These are phyloP conservation scores for Platycheirus albimanus DNA, from an alignment of 2,888 invertebrate species.

Conservation along the genomic window DNA sequence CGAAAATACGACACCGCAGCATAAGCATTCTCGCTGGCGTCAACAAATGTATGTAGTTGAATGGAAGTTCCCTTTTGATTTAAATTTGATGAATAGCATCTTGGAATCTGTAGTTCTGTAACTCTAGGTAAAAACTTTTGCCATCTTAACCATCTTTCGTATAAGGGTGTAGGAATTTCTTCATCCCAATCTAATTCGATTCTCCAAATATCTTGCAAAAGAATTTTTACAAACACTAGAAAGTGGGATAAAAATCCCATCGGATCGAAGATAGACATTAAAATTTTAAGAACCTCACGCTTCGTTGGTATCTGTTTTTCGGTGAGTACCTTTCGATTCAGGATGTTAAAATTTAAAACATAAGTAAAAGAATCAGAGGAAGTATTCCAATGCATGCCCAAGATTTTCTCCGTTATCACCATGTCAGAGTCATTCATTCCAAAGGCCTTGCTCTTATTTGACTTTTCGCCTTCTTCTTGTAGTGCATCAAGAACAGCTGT, in stretches of 20 bases:
- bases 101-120: no score
- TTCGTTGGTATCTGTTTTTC: neutral
- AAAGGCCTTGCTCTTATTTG: neutral
- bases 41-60: neutral
- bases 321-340: no score
- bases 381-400: neutral
- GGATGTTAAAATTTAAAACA: neutral
- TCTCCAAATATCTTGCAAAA: constrained; percentile 22
- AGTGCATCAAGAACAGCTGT: neutral
- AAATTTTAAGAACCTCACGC: neutral
- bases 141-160: no score
- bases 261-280: neutral
- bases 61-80: no score
- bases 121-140: no score
- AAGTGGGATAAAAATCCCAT: neutral
- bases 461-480: neutral
- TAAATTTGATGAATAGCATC: no score
- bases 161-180: no score
- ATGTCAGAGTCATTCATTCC: neutral
- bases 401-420: neutral
- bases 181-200: neutral
- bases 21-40: neutral
- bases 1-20: neutral
- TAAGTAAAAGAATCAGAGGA: neutral
- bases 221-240: no score